These are phyloP conservation scores for Netelia fuscicornis DNA, from an alignment of 2,888 invertebrate species.

Conservation along the genomic window DNA sequence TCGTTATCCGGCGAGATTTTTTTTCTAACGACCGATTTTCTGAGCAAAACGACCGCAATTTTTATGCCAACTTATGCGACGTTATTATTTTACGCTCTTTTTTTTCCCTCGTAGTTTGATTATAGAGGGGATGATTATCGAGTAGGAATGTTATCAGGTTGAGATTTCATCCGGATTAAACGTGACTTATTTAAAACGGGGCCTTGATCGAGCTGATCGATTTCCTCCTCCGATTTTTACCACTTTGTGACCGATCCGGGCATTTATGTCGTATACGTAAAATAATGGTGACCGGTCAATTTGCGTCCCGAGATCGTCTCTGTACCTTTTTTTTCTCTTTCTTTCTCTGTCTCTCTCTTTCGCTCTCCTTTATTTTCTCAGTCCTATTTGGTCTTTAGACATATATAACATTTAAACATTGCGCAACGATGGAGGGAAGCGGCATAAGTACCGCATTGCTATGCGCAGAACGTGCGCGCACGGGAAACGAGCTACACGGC, in stretches of 20 bases:
- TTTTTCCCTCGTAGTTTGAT: no score
- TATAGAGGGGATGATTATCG: no score
- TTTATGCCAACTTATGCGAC: no score
- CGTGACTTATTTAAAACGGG: no score
- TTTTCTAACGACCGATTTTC: no score
- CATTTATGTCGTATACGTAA: background rate
- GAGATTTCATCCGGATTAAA: no score
- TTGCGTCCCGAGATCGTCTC: background rate
- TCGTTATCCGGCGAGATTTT: background rate
- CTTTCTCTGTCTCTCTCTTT: background rate
- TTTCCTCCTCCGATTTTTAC: background rate
- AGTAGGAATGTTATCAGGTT: no score
- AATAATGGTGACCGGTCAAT: background rate
- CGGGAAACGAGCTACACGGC: slow-evolving; percentile 55
- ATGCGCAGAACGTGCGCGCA: slow-evolving; percentile 48
- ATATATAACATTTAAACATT: slow-evolving; percentile 18
- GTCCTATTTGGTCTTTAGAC: background rate
- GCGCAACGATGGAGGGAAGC: slow-evolving; percentile 40
- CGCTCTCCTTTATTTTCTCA: background rate
- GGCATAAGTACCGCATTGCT: slow-evolving; percentile 43
- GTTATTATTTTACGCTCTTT: no score
- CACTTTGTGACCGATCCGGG: background rate
- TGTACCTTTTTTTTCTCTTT: no score
- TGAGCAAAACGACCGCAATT: no score
- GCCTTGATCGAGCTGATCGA: no score